Evolutionary conservation across 1,140 invertebrate genomes (phyloP), one percentile per base, ranked within the genome.

Genomic region (Aphaenogaster rudis): DNA sequence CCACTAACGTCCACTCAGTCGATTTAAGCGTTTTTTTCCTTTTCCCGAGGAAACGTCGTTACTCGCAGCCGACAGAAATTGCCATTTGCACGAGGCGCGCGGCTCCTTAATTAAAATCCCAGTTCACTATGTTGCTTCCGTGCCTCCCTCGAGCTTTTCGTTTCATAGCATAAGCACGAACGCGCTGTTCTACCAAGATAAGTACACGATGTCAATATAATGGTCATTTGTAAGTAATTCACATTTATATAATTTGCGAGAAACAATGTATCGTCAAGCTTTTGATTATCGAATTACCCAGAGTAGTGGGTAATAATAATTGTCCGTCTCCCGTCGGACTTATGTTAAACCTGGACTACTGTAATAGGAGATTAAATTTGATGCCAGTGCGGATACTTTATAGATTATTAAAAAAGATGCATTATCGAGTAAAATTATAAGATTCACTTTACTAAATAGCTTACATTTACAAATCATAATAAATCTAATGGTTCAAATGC

Each of bases 51-150:
- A 76, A 74, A 80, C 48, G 48, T 88, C 84, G 69, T 74, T 86
- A 66, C 59, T 59, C 42, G 33, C 61, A 78, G 48, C 72, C 64
- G 54, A 86, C 79, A 76, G 72, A 85, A 76, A 89, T 77, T 79
- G 48, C 74, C 59, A 57, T 76, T 52, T 77, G 77, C 66, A 17
- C 45, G 42, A 72, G 79, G 57, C 21, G 77, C 67, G 48, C 42
- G 13, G 76, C 77, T 86, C 64, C 90, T 91, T 91, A 91, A 91
- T 91, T 90, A 90, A 91, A 90, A 78, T 91, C 64, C 81, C 45
- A 36, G 39, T n/a, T 50, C 52, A 74, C 50, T 42, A 66, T 52
- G 71, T 28, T 67, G 48, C 78, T 80, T 66, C 21, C 15, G 36
- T 89, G 52, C 33, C 17, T 50, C 15, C 11, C 39, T 36, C 17